Evolutionary conservation across 37 sponge, comb jelly and placozoan species (phyloP).

Genomic region (Halisarca cf. caerulea): DNA sequence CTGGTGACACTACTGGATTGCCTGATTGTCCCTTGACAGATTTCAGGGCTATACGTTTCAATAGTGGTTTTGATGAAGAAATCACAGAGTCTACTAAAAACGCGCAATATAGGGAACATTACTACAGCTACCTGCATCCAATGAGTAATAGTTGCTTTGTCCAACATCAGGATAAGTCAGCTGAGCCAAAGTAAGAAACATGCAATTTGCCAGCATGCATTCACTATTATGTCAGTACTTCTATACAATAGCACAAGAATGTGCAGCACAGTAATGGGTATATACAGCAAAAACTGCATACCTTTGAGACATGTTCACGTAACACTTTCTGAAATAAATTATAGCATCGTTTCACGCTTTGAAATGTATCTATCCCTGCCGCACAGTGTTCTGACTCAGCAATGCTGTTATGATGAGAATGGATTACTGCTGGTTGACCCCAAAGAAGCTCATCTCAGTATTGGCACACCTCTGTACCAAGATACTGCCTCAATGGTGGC

Average conservation of each 20-base stretch:
- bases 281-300: no score
- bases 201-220: no score
- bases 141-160: neutral
- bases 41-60: neutral
- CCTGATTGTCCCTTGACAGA: neutral
- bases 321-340: no score
- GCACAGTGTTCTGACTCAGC: slow-evolving; percentile 9
- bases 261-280: no score
- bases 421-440: slow-evolving; percentile 7
- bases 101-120: neutral
- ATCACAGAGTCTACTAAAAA: neutral
- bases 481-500: neutral
- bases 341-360: no score
- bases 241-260: no score
- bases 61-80: slow-evolving; percentile 15
- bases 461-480: slow-evolving; percentile 13
- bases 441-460: neutral
- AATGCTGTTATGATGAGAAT: slow-evolving; percentile 43
- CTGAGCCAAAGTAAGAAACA: neutral
- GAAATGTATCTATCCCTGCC: no score
- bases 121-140: slow-evolving; percentile 19
- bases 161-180: neutral
- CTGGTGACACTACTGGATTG: neutral
- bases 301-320: no score
- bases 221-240: no score